Percentiles rank a stretch among this genome's conserved stretches.
Conservation (phyloP, 1,140 invertebrate genomes). For the Drosophila suzukii region DNA sequence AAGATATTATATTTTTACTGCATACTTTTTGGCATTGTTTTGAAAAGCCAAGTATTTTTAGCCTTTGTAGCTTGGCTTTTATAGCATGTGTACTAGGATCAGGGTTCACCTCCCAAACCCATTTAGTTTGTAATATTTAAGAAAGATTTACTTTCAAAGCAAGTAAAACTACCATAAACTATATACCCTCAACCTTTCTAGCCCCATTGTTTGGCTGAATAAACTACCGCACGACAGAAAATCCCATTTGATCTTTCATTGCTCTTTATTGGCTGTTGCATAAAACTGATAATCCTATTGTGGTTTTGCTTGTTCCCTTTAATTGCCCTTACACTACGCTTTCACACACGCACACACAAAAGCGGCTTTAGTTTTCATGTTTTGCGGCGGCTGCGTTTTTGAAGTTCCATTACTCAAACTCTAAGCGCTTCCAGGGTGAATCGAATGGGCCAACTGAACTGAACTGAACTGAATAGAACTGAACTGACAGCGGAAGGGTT, state of each 20-base stretch:
- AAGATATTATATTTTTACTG: too few relatives aligned
- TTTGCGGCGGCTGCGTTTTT: constrained; percentile 76
- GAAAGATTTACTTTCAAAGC: too few relatives aligned
- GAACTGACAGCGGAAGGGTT: constrained; percentile 1
- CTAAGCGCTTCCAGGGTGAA: constrained; percentile 46
- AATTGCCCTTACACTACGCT: constrained; percentile 61
- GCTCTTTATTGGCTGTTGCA: constrained; percentile 60
- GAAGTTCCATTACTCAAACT: constrained; percentile 79
- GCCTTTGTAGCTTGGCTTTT: too few relatives aligned
- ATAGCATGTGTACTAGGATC: too few relatives aligned
- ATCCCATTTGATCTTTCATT: constrained; percentile 55
- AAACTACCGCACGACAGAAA: constrained; percentile 2
- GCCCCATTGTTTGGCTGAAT: not conserved
- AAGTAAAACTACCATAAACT: not conserved
- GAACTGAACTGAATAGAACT: not conserved
- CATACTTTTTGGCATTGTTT: too few relatives aligned
- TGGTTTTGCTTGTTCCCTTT: constrained; percentile 62
- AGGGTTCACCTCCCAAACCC: too few relatives aligned
- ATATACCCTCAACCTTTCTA: not conserved
- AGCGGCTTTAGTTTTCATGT: constrained; percentile 76
- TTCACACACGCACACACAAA: constrained; percentile 43
- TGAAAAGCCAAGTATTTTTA: too few relatives aligned
- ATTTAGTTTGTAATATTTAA: too few relatives aligned
- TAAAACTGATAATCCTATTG: constrained; percentile 76
- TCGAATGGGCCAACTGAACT: constrained; percentile 14